Percentiles rank a stretch among this genome's conserved stretches.
These are phyloP conservation scores for Eulimnadia texana DNA, from an alignment of 1,140 invertebrate species.

Conservation along the genomic window DNA sequence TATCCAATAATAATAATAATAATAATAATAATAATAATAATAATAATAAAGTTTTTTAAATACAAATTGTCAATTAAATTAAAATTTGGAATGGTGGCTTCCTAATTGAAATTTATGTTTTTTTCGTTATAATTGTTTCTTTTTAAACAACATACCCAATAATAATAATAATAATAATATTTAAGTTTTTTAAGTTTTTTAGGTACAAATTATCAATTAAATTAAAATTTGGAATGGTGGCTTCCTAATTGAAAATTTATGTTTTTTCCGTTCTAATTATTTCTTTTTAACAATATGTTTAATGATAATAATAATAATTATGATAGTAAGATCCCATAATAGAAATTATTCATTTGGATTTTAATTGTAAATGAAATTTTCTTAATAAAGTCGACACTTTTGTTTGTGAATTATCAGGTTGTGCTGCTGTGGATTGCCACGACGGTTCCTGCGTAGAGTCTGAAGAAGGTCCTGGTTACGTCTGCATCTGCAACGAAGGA, in stretches of 20 bases:
- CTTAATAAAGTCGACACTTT: too few relatives aligned
- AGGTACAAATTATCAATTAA: too few relatives aligned
- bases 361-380: not conserved
- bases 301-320: too few relatives aligned
- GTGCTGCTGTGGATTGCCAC: not conserved
- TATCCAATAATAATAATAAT: too few relatives aligned
- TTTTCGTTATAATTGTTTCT: not conserved
- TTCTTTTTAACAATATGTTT: too few relatives aligned
- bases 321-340: not conserved
- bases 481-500: constrained; percentile 20
- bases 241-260: too few relatives aligned
- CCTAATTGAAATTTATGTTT: not conserved
- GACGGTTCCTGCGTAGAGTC: not conserved
- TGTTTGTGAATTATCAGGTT: too few relatives aligned
- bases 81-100: not conserved
- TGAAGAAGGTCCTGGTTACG: not conserved
- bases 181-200: too few relatives aligned
- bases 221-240: too few relatives aligned
- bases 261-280: too few relatives aligned
- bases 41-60: not conserved
- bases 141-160: not conserved
- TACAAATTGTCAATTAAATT: not conserved
- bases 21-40: not conserved
- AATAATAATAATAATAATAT: too few relatives aligned
- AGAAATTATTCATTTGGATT: not conserved